Conservation (phyloP, 2,888 invertebrate species). For the Strigamia crassipes region DNA sequence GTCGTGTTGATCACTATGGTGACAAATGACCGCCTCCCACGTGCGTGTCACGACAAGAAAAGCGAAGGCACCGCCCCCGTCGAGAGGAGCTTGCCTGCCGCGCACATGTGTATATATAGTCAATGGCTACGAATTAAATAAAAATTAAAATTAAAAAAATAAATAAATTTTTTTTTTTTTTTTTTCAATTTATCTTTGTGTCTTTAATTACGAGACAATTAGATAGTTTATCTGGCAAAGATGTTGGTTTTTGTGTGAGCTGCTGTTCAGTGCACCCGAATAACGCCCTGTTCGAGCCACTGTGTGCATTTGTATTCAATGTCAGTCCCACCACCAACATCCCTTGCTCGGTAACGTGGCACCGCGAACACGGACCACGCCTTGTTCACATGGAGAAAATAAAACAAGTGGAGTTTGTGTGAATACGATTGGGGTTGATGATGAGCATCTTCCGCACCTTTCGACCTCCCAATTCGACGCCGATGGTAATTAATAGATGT, state of each 20-base stretch:
- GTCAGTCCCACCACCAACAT: background rate
- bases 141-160: background rate
- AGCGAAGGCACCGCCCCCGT: background rate
- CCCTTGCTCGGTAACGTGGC: background rate
- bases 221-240: background rate
- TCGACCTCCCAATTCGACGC: conserved; percentile 8
- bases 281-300: background rate
- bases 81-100: background rate
- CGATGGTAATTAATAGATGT: background rate
- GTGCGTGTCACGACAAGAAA: conserved; percentile 21
- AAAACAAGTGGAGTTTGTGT: background rate
- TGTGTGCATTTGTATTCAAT: background rate
- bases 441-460: background rate
- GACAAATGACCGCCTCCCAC: conserved; percentile 33
- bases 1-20: background rate
- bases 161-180: too few species aligned
- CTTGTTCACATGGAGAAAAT: background rate
- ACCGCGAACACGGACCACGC: background rate
- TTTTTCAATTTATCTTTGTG: background rate
- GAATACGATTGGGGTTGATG: background rate
- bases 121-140: background rate
- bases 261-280: background rate
- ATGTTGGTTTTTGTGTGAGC: background rate
- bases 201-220: background rate
- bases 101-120: too few species aligned